phyloP scores from a whole-genome alignment of 2,113 vertebrate species.

The Heptranchias perlo region DNA sequence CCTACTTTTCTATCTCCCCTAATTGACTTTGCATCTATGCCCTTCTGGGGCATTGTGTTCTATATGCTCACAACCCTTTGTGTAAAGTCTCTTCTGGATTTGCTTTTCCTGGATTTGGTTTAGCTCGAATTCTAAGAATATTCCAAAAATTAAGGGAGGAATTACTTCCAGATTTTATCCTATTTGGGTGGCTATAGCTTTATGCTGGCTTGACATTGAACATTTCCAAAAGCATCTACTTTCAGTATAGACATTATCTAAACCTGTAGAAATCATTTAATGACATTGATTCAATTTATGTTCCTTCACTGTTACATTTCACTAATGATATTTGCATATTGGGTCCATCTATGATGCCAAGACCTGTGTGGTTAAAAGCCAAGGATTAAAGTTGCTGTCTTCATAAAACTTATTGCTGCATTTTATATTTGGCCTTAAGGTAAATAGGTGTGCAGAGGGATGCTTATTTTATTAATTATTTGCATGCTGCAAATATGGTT shows the following conservation, averaged over 20 bases:
- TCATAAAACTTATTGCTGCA: background rate
- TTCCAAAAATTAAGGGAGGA: background rate
- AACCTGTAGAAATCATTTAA: background rate
- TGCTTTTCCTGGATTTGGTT: constrained; percentile 3
- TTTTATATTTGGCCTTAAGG: background rate
- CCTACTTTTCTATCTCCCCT: background rate
- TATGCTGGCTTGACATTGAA: background rate
- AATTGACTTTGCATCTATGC: background rate
- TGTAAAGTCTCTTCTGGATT: background rate
- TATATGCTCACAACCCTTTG: background rate
- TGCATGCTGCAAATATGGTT: background rate
- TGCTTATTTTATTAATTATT: background rate
- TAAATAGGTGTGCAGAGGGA: background rate
- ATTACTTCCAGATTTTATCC: background rate
- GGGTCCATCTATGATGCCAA: background rate
- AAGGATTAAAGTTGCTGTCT: background rate
- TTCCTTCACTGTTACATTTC: background rate
- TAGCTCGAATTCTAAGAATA: background rate
- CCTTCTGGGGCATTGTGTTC: background rate
- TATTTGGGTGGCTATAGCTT: background rate
- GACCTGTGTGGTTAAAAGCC: background rate
- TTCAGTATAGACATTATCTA: background rate
- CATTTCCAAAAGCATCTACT: background rate
- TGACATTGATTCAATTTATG: background rate
- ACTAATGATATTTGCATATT: background rate